phyloP scores from a whole-genome alignment of 2,797 vertebrate genomes.

The Spea hammondii region DNA sequence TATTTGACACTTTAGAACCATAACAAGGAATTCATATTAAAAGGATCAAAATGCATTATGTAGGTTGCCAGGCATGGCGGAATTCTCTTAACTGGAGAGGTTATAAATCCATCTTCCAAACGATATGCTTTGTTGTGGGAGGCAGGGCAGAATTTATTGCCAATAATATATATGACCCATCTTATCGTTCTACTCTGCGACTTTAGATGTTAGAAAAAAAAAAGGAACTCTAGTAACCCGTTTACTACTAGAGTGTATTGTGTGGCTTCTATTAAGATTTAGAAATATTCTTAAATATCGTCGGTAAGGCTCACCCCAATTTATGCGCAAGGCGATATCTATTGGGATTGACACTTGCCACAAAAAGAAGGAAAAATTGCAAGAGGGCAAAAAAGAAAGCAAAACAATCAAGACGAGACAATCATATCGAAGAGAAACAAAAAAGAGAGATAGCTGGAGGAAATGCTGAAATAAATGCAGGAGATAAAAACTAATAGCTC shows the following conservation, averaged over 20 bases:
- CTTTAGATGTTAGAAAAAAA: conserved; percentile 11
- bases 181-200: conserved; percentile 32
- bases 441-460: too few relatives aligned
- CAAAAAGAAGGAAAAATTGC: not conserved
- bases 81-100: conserved; percentile 21
- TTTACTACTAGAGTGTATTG: not conserved
- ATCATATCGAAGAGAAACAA: too few relatives aligned
- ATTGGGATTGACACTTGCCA: not conserved
- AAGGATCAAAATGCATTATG: conserved; percentile 20
- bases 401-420: too few relatives aligned
- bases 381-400: not conserved
- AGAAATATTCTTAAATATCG: not conserved
- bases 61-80: conserved; percentile 3
- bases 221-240: not conserved
- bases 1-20: not conserved
- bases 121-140: conserved; percentile 25
- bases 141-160: conserved; percentile 40
- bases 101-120: conserved; percentile 43
- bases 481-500: too few relatives aligned
- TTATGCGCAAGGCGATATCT: not conserved
- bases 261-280: not conserved
- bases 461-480: too few relatives aligned
- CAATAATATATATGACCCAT: conserved; percentile 41
- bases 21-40: conserved; percentile 11
- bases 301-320: not conserved